phyloP scores from a whole-genome alignment of 1,140 invertebrate species.

The Hycleus cichorii region DNA sequence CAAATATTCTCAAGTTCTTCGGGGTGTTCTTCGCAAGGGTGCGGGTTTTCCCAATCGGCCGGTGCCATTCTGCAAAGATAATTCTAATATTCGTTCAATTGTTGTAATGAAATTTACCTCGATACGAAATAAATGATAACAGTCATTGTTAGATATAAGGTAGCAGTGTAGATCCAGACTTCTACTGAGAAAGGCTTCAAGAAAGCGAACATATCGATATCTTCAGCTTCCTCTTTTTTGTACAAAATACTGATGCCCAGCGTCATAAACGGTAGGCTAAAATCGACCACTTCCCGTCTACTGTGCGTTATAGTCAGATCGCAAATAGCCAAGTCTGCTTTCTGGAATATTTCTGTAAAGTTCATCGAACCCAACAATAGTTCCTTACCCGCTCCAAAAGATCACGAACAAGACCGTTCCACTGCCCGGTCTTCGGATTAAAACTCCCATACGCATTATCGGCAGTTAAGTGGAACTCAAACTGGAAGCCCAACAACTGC shows the following conservation, averaged over 20 bases:
- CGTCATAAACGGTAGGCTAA: slow-evolving; percentile 87
- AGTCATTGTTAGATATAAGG: slow-evolving; percentile 79
- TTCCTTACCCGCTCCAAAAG: slow-evolving; percentile 65
- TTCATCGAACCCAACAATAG: not conserved
- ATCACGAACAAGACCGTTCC: slow-evolving; percentile 81
- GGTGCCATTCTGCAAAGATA: slow-evolving; percentile 61
- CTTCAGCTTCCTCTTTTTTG: slow-evolving; percentile 59
- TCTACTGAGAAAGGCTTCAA: slow-evolving; percentile 77
- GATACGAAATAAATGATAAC: slow-evolving; percentile 9
- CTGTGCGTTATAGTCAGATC: slow-evolving; percentile 88
- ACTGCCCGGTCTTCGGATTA: slow-evolving; percentile 58
- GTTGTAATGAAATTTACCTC: slow-evolving; percentile 13
- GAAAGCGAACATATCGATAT: slow-evolving; percentile 77
- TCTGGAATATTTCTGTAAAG: slow-evolving; percentile 46
- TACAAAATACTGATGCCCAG: slow-evolving; percentile 76
- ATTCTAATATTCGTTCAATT: not conserved
- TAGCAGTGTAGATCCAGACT: slow-evolving; percentile 89
- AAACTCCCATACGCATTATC: slow-evolving; percentile 65
- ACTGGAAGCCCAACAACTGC: slow-evolving; percentile 66
- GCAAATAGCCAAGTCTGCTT: slow-evolving; percentile 84
- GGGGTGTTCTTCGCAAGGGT: slow-evolving; percentile 74
- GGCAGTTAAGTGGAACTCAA: slow-evolving; percentile 59
- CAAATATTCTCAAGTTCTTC: slow-evolving; percentile 74
- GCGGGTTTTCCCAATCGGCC: slow-evolving; percentile 82
- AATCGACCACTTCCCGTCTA: slow-evolving; percentile 75